Base-by-base conservation (phyloP, 2,888 invertebrate species). In the Hirtodrosophila cameraria region DNA sequence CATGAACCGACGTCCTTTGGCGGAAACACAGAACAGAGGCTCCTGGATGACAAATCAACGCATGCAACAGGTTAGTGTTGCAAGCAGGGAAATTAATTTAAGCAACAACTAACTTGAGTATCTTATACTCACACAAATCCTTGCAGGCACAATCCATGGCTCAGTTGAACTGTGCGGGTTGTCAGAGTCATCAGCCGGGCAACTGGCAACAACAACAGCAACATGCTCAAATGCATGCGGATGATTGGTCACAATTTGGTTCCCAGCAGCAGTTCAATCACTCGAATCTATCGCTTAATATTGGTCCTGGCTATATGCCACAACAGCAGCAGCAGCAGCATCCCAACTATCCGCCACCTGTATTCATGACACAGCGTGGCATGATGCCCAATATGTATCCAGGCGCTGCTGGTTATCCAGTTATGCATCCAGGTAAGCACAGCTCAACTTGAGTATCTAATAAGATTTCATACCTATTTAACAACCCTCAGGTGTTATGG, bases 131-230 rank as follows among this genome's bases (percentile, higher is more conserved):
- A 7, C 11, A 16, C 18, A 20, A 27, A 33, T 20, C 4, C n/a
- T 5, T n/a, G 50, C 53, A 95, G 94, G 93, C 94, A 0, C 94
- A 94, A 79, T 95, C 95, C 0, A 92, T 94, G 92, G 94, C 94
- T 0, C 94, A 94, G 45, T 86, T 95, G 5, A 93, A 93, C 82
- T 94, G 93, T 70, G 92, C 92, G 20, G 92, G 92, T 39, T 93
- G 93, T 68, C 92, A 90, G 73, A 87, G 88, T 18, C 86, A 77
- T 48, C 86, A 85, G 48, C 84, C 80, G 1, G 58, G 53, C 2
- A 72, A 52, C 11, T 81, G 86, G 85, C 18, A 13, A 7, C 38
- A 38, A 6, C 60, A 57, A 8, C 86, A 72, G 13, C 65, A 66
- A 6, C 85, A 71, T 23, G 35, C 23, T 0, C 69, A 62, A 1